A percentile compares a stretch with the other conserved stretches of the same genome.
Conservation (phyloP, 2,113 vertebrate genomes). For the Laticauda colubrina region DNA sequence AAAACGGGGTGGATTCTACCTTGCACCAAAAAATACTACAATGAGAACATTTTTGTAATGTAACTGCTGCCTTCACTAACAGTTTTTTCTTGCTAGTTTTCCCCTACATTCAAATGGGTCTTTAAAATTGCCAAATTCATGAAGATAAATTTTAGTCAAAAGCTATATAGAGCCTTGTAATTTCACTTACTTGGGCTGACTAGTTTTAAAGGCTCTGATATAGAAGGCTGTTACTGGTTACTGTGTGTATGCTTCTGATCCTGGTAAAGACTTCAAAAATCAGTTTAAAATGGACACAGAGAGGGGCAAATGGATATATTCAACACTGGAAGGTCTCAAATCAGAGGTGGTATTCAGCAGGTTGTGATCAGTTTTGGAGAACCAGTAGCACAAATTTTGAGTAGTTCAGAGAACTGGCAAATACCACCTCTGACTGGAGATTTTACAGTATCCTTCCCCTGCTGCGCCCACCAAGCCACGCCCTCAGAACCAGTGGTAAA, state of each 20-base stretch:
- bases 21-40: background rate
- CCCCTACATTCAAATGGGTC: background rate
- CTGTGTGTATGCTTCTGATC: background rate
- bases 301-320: background rate
- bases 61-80: background rate
- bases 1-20: background rate
- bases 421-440: too few species aligned
- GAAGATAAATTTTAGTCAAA: background rate
- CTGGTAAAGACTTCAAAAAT: background rate
- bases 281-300: background rate
- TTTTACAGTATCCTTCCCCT: too few species aligned
- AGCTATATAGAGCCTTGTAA: background rate
- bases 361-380: too few species aligned
- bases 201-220: background rate
- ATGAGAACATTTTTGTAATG: background rate
- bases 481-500: too few species aligned
- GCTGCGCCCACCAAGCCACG: too few species aligned
- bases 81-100: background rate
- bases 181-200: background rate
- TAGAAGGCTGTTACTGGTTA: background rate
- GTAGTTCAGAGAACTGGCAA: too few species aligned
- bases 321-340: background rate
- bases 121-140: background rate
- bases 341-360: too few species aligned
- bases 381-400: too few species aligned